Conservation (phyloP, 2,113 vertebrate species). For the Furnarius figulus region DNA sequence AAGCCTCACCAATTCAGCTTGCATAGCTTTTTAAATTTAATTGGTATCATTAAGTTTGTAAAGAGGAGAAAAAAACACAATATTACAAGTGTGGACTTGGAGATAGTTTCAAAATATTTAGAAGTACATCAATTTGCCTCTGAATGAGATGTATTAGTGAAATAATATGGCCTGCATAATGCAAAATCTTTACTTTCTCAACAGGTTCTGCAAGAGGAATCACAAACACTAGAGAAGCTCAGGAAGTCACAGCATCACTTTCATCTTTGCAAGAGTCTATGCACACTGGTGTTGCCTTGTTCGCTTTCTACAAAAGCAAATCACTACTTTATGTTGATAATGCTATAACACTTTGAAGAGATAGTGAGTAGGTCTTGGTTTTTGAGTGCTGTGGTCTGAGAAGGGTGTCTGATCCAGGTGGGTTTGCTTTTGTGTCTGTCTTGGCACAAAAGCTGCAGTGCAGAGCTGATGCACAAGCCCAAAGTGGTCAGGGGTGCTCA, state of each 20-base stretch:
- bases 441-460: neutral
- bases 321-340: neutral
- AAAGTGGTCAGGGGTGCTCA: neutral
- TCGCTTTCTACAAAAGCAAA: neutral
- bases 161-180: neutral
- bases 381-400: neutral
- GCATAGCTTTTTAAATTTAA: neutral
- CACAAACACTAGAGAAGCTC: neutral
- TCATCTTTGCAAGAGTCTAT: neutral
- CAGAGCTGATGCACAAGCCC: fast-evolving
- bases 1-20: neutral
- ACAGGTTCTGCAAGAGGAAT: neutral
- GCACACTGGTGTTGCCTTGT: neutral
- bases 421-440: neutral
- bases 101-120: neutral
- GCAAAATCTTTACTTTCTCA: neutral
- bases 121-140: neutral
- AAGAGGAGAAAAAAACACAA: neutral
- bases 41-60: neutral
- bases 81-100: neutral
- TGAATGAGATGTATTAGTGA: neutral
- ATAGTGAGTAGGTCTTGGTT: fast-evolving
- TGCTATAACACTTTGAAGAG: neutral
- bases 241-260: neutral
- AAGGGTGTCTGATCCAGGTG: neutral